A percentile compares a stretch with the other conserved stretches of the same genome.
phyloP scores from a whole-genome alignment of 2,113 vertebrate species.

The Hemiscyllium ocellatum region DNA sequence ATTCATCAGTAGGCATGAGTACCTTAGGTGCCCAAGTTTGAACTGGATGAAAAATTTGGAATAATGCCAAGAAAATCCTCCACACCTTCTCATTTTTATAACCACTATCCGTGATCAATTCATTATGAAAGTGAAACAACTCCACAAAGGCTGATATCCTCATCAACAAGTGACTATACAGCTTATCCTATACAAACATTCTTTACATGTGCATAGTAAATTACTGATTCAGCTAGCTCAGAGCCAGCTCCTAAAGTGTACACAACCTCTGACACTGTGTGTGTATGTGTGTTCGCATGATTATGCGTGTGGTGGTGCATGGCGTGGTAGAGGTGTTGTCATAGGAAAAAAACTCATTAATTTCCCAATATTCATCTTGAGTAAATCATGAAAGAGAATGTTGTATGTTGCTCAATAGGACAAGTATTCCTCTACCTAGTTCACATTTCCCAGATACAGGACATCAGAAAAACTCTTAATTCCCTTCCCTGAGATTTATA shows the following conservation, averaged over 20 bases:
- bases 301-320: not conserved
- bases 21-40: not conserved
- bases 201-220: too few species aligned
- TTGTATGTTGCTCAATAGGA: not conserved
- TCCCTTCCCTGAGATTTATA: not conserved
- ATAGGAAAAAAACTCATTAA: not conserved
- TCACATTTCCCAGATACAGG: not conserved
- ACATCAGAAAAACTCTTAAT: not conserved
- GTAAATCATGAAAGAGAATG: not conserved
- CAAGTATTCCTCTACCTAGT: not conserved
- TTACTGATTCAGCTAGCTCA: too few species aligned
- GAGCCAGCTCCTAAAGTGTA: too few species aligned
- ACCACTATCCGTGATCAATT: not conserved
- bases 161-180: too few species aligned
- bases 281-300: too few species aligned
- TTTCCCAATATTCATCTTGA: not conserved
- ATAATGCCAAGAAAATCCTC: not conserved
- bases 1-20: not conserved
- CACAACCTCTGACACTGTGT: not conserved
- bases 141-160: too few species aligned
- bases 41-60: not conserved
- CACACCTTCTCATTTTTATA: not conserved
- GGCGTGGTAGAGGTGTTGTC: not conserved
- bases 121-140: not conserved
- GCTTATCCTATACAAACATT: too few species aligned